Base-by-base conservation (phyloP, 2,797 vertebrate species). In the Orientallactaga sibirica region DNA sequence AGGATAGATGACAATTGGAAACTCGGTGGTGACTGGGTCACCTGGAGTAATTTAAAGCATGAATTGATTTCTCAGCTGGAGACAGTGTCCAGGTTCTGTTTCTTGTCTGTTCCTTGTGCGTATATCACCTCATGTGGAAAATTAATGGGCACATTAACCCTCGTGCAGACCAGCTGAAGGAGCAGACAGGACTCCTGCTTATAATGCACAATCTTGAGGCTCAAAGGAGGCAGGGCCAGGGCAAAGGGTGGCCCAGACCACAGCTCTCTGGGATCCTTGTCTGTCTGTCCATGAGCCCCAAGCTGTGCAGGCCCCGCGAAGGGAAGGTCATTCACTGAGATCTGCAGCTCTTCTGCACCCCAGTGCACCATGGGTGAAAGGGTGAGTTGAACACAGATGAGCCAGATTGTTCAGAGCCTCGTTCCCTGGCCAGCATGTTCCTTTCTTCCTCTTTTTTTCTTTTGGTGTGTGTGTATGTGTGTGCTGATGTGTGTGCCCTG, bases 111-210 rank as follows among this genome's bases (percentile, higher is more conserved):
- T 97, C 90, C 25, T 92, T 95, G 80, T 96, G 48, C 91, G 27
- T 85, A 94, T 83, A 94, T 92, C 91, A 96, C 73, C 67, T 98
- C 94, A 96, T 93, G 97, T 95, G 95, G 96, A 97, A 98, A 98
- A 98, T 97, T 97, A 97, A 97, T 87, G 91, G 96, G 71, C 82
- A 93, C 90, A 95, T 96, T 97, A 96, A 97, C 95, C 55, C 43
- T 90, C 9, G 27, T 22, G 0, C 55, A 96, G 89, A 20, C 48
- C 52, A 24, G 92, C 81, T 93, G 96, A 93, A 98, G 80, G 43
- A 97, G 48, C 64, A 95, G 85, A 75, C 86, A 82, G 6, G 7
- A n/a, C 87, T 94, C 43, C 76, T 82, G 37, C 68, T 22, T 27
- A 20, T 43, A 29, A 78, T 52, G 10, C 33, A 70, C 15, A 84